Percentiles rank a stretch among this genome's conserved stretches.
These are phyloP conservation scores for Notarius quadriscutis DNA, from an alignment of 2,113 vertebrate genomes.

Conservation along the genomic window DNA sequence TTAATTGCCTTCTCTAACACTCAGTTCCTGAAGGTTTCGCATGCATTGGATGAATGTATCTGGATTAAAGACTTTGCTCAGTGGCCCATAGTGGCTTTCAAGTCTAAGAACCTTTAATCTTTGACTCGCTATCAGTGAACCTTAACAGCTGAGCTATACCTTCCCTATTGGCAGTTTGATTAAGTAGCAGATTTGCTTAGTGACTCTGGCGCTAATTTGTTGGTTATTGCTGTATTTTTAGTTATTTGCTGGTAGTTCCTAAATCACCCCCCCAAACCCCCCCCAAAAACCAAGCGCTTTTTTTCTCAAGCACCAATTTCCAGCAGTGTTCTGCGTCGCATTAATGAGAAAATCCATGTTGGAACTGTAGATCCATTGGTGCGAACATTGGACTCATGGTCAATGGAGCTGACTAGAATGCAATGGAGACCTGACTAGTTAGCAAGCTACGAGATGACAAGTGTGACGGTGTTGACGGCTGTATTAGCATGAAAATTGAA, in stretches of 20 bases:
- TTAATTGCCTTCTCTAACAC: background rate
- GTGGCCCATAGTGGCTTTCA: background rate
- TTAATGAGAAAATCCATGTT: background rate
- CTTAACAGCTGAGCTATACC: background rate
- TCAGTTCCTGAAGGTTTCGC: background rate
- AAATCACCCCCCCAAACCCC: too few relatives aligned
- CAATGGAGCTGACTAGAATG: background rate
- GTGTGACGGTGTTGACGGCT: background rate
- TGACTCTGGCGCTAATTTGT: background rate
- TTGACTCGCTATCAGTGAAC: background rate
- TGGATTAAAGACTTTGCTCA: background rate
- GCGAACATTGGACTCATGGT: background rate
- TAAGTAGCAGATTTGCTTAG: background rate
- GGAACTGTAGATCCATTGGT: background rate
- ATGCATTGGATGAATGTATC: background rate
- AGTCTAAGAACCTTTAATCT: background rate
- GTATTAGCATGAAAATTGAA: background rate
- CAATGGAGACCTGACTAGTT: background rate
- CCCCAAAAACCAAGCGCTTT: background rate
- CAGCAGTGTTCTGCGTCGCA: background rate
- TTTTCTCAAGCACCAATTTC: background rate
- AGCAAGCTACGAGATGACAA: background rate
- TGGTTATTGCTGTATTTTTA: background rate
- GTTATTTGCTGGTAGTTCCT: background rate
- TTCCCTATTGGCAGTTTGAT: background rate